Evolutionary conservation across 2,113 vertebrate genomes (phyloP).

Genomic region (Phyllopteryx taeniolatus): DNA sequence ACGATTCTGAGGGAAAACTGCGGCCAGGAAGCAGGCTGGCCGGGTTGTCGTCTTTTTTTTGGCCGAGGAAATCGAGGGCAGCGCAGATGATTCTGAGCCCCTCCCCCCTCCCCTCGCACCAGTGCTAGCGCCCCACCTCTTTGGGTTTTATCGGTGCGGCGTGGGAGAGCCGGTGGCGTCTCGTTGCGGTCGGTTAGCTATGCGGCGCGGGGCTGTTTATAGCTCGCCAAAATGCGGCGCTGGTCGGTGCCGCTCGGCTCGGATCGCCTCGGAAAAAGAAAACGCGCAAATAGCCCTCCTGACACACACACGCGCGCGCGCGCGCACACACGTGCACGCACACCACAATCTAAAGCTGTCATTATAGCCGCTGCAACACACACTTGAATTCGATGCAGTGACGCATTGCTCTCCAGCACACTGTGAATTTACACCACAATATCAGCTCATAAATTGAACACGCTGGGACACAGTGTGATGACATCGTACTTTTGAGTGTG

Average conservation of each 20-base stretch:
- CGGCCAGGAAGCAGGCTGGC: constrained; percentile 42
- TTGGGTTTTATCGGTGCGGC: constrained; percentile 32
- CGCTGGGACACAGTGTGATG: constrained; percentile 22
- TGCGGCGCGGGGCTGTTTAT: constrained; percentile 54
- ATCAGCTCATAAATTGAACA: constrained; percentile 45
- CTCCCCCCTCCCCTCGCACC: not conserved
- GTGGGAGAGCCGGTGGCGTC: constrained; percentile 36
- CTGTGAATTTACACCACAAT: constrained; percentile 38
- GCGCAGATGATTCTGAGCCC: constrained; percentile 51
- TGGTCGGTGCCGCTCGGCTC: constrained; percentile 23
- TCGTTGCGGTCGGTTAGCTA: constrained; percentile 57
- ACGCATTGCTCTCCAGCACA: constrained; percentile 44
- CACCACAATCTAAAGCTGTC: constrained; percentile 54
- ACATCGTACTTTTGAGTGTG: constrained; percentile 6
- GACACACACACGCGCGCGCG: constrained; percentile 16
- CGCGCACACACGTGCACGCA: not conserved
- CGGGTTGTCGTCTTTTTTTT: not conserved
- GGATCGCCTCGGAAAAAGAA: constrained; percentile 32
- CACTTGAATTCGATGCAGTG: constrained; percentile 58
- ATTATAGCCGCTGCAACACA: constrained; percentile 51
- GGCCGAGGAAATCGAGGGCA: constrained; percentile 52
- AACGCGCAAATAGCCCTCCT: not conserved
- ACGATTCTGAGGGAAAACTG: constrained; percentile 14
- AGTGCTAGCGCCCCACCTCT: not conserved
- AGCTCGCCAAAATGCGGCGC: constrained; percentile 49